Evolutionary conservation across 2,888 invertebrate species (phyloP).

Genomic region (Patella ulyssiponensis): DNA sequence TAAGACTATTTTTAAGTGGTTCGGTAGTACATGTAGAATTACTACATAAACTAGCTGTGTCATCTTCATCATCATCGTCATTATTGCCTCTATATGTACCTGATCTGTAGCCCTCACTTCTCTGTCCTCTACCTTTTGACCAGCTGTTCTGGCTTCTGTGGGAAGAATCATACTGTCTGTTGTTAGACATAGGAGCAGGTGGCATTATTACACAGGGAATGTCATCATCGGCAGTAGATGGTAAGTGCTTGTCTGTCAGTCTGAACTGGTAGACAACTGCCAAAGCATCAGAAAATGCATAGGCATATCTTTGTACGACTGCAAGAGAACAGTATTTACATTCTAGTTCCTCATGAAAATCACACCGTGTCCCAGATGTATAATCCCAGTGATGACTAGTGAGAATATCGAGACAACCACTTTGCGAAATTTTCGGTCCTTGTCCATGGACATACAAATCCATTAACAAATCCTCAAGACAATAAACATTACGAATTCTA

Average conservation of each 20-base stretch:
- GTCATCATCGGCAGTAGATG: constrained; percentile 35
- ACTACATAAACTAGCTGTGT: constrained; percentile 13
- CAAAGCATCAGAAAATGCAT: constrained; percentile 52
- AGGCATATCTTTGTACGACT: constrained; percentile 54
- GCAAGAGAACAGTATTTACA: constrained; percentile 56
- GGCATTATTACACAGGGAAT: constrained; percentile 36
- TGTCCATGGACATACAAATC: constrained; percentile 50
- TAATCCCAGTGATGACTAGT: constrained; percentile 56
- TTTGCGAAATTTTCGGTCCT: constrained; percentile 39
- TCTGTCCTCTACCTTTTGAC: background rate
- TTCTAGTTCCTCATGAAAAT: constrained; percentile 58
- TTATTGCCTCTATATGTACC: constrained; percentile 14
- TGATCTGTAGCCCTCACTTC: background rate
- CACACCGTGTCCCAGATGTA: constrained; percentile 52
- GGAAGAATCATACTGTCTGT: constrained; percentile 30
- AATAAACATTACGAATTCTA: constrained; percentile 47
- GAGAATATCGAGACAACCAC: constrained; percentile 43
- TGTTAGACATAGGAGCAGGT: constrained; percentile 42
- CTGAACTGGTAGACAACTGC: constrained; percentile 43
- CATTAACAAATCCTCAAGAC: constrained; percentile 53
- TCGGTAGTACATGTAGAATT: background rate
- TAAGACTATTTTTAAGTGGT: constrained; percentile 30
- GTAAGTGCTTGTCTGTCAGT: constrained; percentile 52
- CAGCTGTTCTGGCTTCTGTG: constrained; percentile 12
- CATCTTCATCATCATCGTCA: constrained; percentile 34